Conservation (phyloP, 64 coral and sea anemone species). For the Dendronephthya gigantea region DNA sequence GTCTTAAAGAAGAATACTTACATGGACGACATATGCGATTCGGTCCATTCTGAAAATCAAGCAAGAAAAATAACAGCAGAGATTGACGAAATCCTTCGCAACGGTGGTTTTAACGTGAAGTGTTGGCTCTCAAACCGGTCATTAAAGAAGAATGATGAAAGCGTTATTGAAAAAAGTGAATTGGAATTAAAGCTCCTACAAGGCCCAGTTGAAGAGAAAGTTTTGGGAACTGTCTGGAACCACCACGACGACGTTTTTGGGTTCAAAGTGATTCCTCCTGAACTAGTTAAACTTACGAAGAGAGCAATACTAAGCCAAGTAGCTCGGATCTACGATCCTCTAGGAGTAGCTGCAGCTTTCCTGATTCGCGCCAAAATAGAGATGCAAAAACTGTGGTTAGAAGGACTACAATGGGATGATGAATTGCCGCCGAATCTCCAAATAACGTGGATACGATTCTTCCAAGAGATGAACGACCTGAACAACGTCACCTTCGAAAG, state of each 20-base stretch:
- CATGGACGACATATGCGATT: conserved; percentile 7
- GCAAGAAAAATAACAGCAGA: conserved; percentile 33
- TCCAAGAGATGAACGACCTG: conserved; percentile 1
- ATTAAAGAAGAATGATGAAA: background rate
- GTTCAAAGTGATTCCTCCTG: too few species aligned
- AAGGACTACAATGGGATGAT: conserved; percentile 35
- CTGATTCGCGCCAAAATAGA: conserved; percentile 33
- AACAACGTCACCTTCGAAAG: background rate
- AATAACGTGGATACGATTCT: background rate
- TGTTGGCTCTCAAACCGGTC: conserved; percentile 10
- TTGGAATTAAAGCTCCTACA: conserved; percentile 29
- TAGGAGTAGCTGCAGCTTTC: conserved; percentile 29
- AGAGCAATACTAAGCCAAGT: too few species aligned
- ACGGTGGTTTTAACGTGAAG: conserved; percentile 39
- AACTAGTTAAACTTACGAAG: too few species aligned
- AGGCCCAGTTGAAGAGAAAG: conserved; percentile 36
- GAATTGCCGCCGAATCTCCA: conserved; percentile 11
- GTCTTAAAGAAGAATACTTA: background rate
- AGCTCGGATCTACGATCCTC: too few species aligned
- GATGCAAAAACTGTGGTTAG: conserved; percentile 38
- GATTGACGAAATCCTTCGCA: conserved; percentile 30
- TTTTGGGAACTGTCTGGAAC: conserved; percentile 27
- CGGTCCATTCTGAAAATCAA: background rate
- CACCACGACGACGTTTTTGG: background rate
- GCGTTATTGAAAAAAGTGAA: background rate